phyloP scores from a whole-genome alignment of 2,113 vertebrate genomes.

The Hystrix brachyura region DNA sequence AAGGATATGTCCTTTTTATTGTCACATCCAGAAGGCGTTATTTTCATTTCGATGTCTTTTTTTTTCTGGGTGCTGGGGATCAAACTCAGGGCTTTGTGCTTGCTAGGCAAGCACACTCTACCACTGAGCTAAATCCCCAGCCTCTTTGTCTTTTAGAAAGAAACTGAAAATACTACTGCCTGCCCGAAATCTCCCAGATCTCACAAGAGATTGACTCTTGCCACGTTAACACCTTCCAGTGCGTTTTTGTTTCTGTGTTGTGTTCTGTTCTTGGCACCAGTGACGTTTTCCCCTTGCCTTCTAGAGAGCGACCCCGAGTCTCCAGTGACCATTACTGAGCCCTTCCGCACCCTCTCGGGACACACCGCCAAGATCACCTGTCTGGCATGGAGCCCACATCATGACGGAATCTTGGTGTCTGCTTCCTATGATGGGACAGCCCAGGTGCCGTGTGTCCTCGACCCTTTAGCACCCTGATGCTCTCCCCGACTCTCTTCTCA shows the following conservation, averaged over 20 bases:
- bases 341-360: constrained; percentile 93
- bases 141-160: too few species aligned
- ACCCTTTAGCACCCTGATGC: neutral
- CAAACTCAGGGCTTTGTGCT: too few species aligned
- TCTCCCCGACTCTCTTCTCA: neutral
- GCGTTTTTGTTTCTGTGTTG: neutral
- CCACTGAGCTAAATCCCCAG: too few species aligned
- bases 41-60: neutral
- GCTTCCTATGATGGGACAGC: constrained; percentile 96
- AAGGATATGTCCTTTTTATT: neutral
- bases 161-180: neutral
- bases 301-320: constrained; percentile 91
- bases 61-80: too few species aligned
- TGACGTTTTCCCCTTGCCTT: constrained; percentile 51
- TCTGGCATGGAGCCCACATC: constrained; percentile 97
- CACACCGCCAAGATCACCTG: constrained; percentile 97
- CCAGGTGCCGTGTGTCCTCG: constrained; percentile 89
- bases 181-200: constrained; percentile 92
- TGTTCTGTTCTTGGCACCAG: neutral
- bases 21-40: neutral
- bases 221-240: constrained; percentile 72
- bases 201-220: constrained; percentile 90
- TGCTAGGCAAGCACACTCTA: too few species aligned
- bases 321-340: constrained; percentile 92
- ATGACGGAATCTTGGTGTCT: constrained; percentile 93